Evolutionary conservation across 2,888 invertebrate species (phyloP), one percentile per base, ranked within the genome.

Genomic region (Clistopyga incitator): DNA sequence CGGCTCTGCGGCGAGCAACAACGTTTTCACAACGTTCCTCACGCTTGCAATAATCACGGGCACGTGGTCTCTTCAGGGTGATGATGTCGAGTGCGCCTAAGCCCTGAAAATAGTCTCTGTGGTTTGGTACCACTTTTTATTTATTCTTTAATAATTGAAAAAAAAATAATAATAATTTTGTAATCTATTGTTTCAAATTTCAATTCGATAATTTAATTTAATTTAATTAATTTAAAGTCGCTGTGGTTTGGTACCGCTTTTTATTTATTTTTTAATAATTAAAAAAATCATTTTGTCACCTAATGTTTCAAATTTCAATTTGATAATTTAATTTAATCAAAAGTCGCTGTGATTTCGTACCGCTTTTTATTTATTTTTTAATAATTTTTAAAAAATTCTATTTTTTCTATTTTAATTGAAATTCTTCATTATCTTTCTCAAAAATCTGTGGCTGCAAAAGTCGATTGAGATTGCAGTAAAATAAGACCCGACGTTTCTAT

Each of bases 1-100:
- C 64, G 75, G 64, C 50, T 75, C 50, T 38, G 64, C 20, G 45
- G 74, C 61, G 47, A 34, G 47, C 47, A 18, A 61, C 18, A 18
- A 47, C 25, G n/a, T 34, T 50, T 50, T 74, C 74, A 20, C 13
- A 13, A 29, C 61, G 47, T 11, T 34, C 13, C 75, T 25, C 72
- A 10, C 47, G 47, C 20, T 50, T 50, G 59, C 23, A 45, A 23
- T 3, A 20, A 42, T 54, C 52, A 54, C 10, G 18, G 4, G 23
- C 54, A 11, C 54, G 70, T 42, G 54, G 56, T 23, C 56, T 59
- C 25, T 25, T 23, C 20, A 74, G 47, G 29, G 11, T 29, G 42
- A 47, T 34, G 34, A 25, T 56, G 47, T 25, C 11, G 45, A 61
- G 15, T 20, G 13, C 47, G 34, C 29, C 15, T 38, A 38, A 10